phyloP scores from a whole-genome alignment of 1,140 invertebrate species.

The Drosophila serrata region DNA sequence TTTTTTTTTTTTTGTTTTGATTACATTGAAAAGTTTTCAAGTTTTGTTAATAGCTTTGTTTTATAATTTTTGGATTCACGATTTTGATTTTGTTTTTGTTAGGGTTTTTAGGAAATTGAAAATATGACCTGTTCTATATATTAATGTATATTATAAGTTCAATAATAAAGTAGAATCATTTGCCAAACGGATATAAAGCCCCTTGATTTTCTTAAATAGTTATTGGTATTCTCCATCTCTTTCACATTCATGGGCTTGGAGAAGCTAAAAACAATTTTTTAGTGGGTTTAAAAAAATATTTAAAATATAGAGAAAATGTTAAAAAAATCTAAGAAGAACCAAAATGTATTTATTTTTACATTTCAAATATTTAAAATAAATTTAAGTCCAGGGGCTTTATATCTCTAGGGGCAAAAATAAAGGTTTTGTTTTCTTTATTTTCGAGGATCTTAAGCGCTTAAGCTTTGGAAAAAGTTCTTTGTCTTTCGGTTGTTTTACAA shows the following conservation, averaged over 20 bases:
- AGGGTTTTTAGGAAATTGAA: conserved; percentile 32
- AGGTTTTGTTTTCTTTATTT: neutral
- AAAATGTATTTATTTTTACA: neutral
- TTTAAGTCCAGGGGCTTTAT: neutral
- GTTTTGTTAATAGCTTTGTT: conserved; percentile 34
- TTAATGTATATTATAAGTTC: conserved; percentile 20
- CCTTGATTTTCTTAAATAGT: neutral
- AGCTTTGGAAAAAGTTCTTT: conserved; percentile 34
- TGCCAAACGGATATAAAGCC: conserved; percentile 22
- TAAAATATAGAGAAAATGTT: neutral
- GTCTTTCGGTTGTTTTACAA: conserved; percentile 40
- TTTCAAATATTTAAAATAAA: neutral
- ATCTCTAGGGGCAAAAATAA: neutral
- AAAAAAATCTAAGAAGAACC: too few relatives aligned
- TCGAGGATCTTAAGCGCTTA: conserved; percentile 28
- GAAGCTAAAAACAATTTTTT: neutral
- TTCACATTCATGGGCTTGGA: neutral
- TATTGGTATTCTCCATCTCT: neutral
- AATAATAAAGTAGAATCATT: conserved; percentile 23
- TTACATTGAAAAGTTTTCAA: conserved; percentile 41
- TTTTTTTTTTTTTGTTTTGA: conserved; percentile 13
- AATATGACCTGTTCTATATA: conserved; percentile 45
- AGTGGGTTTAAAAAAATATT: neutral
- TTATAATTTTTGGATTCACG: conserved; percentile 19
- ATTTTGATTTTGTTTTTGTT: neutral